Evolutionary conservation across 2,888 invertebrate species (phyloP), one percentile per base, ranked within the genome.

Genomic region (Salpingus planirostris): DNA sequence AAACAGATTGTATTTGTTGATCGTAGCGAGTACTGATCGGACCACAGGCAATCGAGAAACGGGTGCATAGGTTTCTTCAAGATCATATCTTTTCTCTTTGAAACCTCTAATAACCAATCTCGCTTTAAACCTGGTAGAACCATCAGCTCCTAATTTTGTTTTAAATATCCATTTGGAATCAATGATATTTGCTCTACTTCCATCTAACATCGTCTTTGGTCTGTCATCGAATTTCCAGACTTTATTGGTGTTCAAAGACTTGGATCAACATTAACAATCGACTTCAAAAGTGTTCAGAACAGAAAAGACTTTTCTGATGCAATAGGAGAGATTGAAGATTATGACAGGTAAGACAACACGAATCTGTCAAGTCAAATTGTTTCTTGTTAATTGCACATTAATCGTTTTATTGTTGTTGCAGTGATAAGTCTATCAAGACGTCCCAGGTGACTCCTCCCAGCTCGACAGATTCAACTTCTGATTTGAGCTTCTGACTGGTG

Each of bases 161-260:
- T 10, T 26, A 29, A 37, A 42, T 24, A 42, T 29, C 40, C 39
- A 35, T 21, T 37, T 42, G 28, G 31, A 34, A 13, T 33, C 37
- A 11, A 42, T 35, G 18, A 18, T 18, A 18, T 18, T 29, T 32
- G 25, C 13, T 15, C 29, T 13, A 5, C 8, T 18, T 5, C 18
- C 18, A 18, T 8, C 8, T 8, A 18, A 6, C 8, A 8, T 8
- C 5, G 26, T 31, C 29, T 22, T 36, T 25, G 39, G 42, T 31
- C 21, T 39, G 15, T 36, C 30, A 12, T 39, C 31, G n/a, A 36
- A 11, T 8, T 31, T 33, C 42, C 42, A 39, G 13, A 31, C 35
- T n/a, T 38, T 31, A 14, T 38, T 38, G 29, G 30, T 10, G 4
- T 24, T 24, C 10, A 24, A 35, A 7, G 27, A 28, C 24, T 33